Base-by-base conservation (phyloP, 2,888 invertebrate species). In the Eledona agricola region DNA sequence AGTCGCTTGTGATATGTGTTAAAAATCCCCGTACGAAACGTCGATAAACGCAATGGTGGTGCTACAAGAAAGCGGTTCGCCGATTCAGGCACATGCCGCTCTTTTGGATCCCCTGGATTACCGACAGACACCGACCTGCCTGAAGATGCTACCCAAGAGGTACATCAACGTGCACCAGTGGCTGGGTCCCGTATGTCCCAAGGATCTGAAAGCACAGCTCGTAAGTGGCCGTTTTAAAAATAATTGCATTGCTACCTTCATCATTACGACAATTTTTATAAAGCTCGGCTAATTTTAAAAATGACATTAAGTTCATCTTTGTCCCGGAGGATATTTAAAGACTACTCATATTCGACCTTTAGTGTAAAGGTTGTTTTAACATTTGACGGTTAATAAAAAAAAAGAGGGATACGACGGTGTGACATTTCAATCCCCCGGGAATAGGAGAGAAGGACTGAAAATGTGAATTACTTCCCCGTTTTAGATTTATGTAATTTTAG, bases 141-240 rank as follows among this genome's bases (percentile, higher is more conserved):
- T 92, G 77, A 93, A 93, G 85, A 87, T 93, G 83, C 83, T 93
- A 79, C 90, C 91, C 72, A 93, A 93, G 81, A 83, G 93, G 72
- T 93, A 89, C 79, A 90, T 93, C 77, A 91, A 90, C 81, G 83
- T 93, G 75, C 93, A 93, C 78, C 90, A 91, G 78, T 92, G 91
- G 90, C 81, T 93, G 73, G 89, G 91, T 72, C 93, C 93, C 63
- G 84, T 89, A 62, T 84, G 77, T 80, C 79, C 83, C 73, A 90
- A 90, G 82, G 90, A 90, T 80, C 82, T 88, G 72, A 88, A 88
- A 79, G 82, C 87, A 73, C 87, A 88, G 85, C 84, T 88, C 78
- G 88, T 88, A 84, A 82, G 82, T 80, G 28, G 25, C 26, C 13
- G 20, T 28, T 28, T 5, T 12, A 10, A 4, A 22, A 10, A 26